Evolutionary conservation across 2,113 vertebrate genomes (phyloP).

Genomic region (Upupa epops): DNA sequence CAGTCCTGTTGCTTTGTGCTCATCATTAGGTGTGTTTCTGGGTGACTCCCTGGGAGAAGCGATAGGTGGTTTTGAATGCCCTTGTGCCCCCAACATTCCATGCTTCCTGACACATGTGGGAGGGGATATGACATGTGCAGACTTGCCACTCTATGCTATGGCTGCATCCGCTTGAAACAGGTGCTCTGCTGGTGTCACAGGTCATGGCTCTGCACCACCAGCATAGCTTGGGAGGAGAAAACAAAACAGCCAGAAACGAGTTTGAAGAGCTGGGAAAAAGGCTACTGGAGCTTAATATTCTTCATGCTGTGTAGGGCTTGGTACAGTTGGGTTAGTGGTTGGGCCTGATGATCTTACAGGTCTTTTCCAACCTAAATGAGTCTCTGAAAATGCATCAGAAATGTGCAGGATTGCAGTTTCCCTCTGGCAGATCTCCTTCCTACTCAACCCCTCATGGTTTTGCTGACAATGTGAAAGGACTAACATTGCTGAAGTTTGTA

Average conservation of each 20-base stretch:
- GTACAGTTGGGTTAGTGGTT: too few species aligned
- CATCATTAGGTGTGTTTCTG: not conserved
- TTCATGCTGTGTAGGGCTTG: not conserved
- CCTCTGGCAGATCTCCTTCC: not conserved
- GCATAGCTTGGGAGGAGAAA: not conserved
- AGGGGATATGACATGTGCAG: accelerated
- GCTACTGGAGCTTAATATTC: not conserved
- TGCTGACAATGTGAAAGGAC: not conserved
- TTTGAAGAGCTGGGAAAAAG: not conserved
- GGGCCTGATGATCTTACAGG: too few species aligned
- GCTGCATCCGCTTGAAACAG: accelerated
- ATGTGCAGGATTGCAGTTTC: not conserved
- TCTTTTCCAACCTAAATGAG: too few species aligned
- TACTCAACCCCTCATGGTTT: not conserved
- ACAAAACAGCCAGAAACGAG: not conserved
- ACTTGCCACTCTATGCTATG: accelerated
- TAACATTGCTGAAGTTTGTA: not conserved
- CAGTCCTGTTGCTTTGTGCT: accelerated
- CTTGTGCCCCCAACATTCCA: accelerated
- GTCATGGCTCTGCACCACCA: not conserved
- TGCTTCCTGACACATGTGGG: accelerated
- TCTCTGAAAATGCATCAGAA: not conserved
- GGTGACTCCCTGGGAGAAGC: not conserved
- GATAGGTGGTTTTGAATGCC: not conserved
- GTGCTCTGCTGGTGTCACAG: not conserved